Evolutionary conservation across 2,113 vertebrate species (phyloP), one percentile per base, ranked within the genome.

Genomic region (Herpailurus yagouaroundi): DNA sequence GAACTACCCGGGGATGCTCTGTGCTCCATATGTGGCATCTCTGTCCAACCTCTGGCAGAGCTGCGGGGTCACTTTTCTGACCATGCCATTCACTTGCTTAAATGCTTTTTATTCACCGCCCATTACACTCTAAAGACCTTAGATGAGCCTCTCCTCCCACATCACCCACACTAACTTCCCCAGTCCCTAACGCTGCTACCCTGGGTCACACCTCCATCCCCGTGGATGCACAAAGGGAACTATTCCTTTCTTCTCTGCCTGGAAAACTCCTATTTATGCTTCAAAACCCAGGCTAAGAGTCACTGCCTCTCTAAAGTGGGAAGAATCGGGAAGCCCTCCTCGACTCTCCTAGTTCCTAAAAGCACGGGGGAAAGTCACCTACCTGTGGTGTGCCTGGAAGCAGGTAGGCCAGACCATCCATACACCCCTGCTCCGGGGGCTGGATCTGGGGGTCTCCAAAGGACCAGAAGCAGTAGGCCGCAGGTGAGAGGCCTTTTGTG

Each of bases 261-360:
- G 13, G 60, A 94, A 96, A 91, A 77, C 64, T 80, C 77, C 80
- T 96, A 55, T 50, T 89, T 63, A 94, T 2, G 27, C 63, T 38
- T 88, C 82, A 81, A 89, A 93, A 45, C 21, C 69, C 63, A 91
- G 36, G 5, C 81, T 29, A 50, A 89, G 91, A 74, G 87, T 73
- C 68, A 79, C 45, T 69, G 25, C 25, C 45, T 69, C 60, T 83
- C 11, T 55, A 13, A 76, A 45, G 73, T 9, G 25, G 25, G 73
- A 45, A 76, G 38, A 3, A 13, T 45, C 6, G 13, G 25, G 64
- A 95, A 94, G 88, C 4, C 64, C 69, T 74, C 38, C 38, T 64
- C 83, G 25, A 93, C 48, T 68, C 8, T 3, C 27, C 14, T 4
- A 19, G 36, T 38, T 87, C 57, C 11, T 84, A 55, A 52, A n/a